Percentiles rank a stretch among this genome's conserved stretches.
Evolutionary conservation across 2,113 vertebrate species (phyloP).

Genomic region (Mastomys coucha): DNA sequence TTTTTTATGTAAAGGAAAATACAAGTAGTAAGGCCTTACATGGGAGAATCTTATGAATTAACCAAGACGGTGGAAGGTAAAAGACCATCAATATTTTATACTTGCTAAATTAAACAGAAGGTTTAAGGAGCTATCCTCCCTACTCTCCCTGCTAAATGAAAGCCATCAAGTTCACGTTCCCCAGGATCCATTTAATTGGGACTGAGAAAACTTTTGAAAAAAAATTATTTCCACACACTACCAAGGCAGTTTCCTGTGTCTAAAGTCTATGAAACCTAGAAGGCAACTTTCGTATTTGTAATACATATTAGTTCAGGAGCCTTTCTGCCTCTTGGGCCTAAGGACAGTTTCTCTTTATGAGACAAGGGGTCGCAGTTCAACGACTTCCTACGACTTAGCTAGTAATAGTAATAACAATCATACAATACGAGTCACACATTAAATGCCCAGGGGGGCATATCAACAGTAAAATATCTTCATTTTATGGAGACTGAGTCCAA

Average conservation of each 20-base stretch:
- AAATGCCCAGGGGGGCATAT: background rate
- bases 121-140: background rate
- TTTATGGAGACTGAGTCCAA: background rate
- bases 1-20: background rate
- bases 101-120: background rate
- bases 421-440: background rate
- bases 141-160: too few relatives aligned
- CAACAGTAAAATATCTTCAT: background rate
- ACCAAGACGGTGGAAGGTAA: background rate
- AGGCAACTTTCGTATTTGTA: background rate
- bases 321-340: background rate
- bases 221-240: background rate
- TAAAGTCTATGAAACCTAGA: background rate
- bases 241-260: background rate
- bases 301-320: background rate
- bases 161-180: fast-evolving
- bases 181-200: background rate
- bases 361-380: background rate
- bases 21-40: background rate
- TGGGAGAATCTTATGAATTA: background rate
- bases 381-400: background rate
- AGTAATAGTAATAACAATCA: background rate
- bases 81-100: background rate
- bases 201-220: background rate
- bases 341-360: background rate